phyloP scores from a whole-genome alignment of 2,797 vertebrate species.

The Micromesistius poutassou region DNA sequence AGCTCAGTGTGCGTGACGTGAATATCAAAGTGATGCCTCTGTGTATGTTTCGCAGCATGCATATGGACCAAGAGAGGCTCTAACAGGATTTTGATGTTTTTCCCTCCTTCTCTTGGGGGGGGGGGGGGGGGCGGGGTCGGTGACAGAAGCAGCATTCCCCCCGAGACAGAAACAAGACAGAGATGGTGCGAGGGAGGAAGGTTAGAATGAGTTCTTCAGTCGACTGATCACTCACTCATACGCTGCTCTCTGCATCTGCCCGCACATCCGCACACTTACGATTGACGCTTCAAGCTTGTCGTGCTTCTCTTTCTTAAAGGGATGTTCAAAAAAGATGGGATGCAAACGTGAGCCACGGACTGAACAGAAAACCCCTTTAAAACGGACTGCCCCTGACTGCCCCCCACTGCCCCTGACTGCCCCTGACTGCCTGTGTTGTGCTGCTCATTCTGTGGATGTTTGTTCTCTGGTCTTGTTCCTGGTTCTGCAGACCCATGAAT shows the following conservation, averaged over 20 bases:
- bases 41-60: neutral
- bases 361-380: too few relatives aligned
- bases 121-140: neutral
- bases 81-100: constrained; percentile 38
- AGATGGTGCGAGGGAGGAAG: constrained; percentile 93
- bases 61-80: neutral
- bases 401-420: constrained; percentile 8
- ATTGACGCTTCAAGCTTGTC: constrained; percentile 1
- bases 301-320: constrained; percentile 8
- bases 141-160: constrained; percentile 76
- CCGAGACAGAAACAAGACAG: constrained; percentile 79
- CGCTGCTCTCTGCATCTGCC: constrained; percentile 26
- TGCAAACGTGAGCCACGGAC: constrained; percentile 43
- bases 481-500: constrained; percentile 23
- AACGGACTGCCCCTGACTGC: constrained; percentile 28
- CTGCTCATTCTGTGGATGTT: constrained; percentile 14
- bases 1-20: neutral
- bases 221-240: constrained; percentile 29
- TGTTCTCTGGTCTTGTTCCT: constrained; percentile 17
- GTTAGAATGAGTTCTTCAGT: constrained; percentile 71
- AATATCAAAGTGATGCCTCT: neutral
- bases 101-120: constrained; percentile 38
- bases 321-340: constrained; percentile 55
- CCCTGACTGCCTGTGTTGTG: constrained; percentile 40
- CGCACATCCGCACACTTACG: constrained; percentile 28